Percentiles rank a stretch among this genome's conserved stretches.
These are phyloP conservation scores for Selene dorsalis DNA, from an alignment of 2,797 vertebrate species.

Conservation along the genomic window DNA sequence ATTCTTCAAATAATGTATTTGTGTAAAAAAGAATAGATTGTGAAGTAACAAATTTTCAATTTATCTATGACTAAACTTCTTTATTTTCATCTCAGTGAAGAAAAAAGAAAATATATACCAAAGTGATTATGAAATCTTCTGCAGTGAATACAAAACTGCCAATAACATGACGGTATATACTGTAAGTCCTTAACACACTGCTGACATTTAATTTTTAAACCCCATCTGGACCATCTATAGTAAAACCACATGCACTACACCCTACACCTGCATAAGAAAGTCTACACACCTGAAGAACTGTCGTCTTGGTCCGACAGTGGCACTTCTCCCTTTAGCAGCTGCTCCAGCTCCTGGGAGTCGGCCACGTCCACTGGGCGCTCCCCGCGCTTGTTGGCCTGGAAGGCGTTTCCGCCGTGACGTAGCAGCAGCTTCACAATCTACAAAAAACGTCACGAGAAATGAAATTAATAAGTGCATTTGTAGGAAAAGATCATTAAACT, in stretches of 20 bases:
- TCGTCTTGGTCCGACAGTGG: slow-evolving; percentile 94
- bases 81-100: too few relatives aligned
- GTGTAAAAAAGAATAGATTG: too few relatives aligned
- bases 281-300: slow-evolving; percentile 92
- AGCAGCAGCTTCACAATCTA: slow-evolving; percentile 99
- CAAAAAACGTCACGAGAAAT: slow-evolving; percentile 26
- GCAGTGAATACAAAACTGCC: neutral
- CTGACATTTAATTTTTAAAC: neutral
- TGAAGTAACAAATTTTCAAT: too few relatives aligned
- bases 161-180: neutral
- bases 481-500: neutral
- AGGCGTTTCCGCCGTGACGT: slow-evolving; percentile 95
- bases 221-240: neutral
- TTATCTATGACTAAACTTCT: too few relatives aligned
- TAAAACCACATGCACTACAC: neutral
- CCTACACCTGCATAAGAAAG: too few relatives aligned
- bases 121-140: too few relatives aligned
- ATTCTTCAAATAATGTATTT: too few relatives aligned
- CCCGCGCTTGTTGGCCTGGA: slow-evolving; percentile 97
- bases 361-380: slow-evolving; percentile 98
- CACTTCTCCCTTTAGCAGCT: slow-evolving; percentile 93
- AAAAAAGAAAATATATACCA: too few relatives aligned
- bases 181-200: neutral
- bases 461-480: neutral
- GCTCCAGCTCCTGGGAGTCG: slow-evolving; percentile 95